Evolutionary conservation across 2,888 invertebrate genomes (phyloP).

Genomic region (Synergus umbraculus): DNA sequence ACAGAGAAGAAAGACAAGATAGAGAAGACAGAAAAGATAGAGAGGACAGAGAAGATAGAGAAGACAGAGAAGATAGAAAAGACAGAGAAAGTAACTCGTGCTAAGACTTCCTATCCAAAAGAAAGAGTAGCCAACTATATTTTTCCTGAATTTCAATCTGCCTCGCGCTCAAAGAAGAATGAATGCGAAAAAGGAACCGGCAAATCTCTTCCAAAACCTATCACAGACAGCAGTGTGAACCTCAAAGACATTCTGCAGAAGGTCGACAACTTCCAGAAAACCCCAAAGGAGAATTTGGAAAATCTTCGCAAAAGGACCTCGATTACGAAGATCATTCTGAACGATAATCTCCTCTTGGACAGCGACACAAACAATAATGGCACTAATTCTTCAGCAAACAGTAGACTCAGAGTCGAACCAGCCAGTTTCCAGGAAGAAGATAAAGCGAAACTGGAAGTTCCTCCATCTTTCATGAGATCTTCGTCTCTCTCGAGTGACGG

Average conservation of each 20-base stretch:
- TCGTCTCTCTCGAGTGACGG: constrained; percentile 70
- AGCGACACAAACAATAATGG: constrained; percentile 57
- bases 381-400: constrained; percentile 47
- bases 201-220: constrained; percentile 18
- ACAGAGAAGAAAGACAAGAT: background rate
- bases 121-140: constrained; percentile 61
- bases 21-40: constrained; percentile 12
- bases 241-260: constrained; percentile 72
- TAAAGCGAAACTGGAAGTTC: constrained; percentile 58
- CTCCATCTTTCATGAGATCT: constrained; percentile 66
- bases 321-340: constrained; percentile 71
- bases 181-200: constrained; percentile 40
- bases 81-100: background rate
- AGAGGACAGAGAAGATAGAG: constrained; percentile 3
- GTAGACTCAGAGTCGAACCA: constrained; percentile 56
- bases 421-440: constrained; percentile 50
- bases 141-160: constrained; percentile 41
- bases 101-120: constrained; percentile 46
- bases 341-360: constrained; percentile 58
- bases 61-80: constrained; percentile 33
- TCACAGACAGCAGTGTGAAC: constrained; percentile 67
- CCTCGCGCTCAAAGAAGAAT: constrained; percentile 38
- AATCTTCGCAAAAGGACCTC: constrained; percentile 71
- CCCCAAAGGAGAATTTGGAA: constrained; percentile 71
- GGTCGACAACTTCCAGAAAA: constrained; percentile 64